Evolutionary conservation across 2,797 vertebrate genomes (phyloP).

Genomic region (Dromococcyx pavoninus): DNA sequence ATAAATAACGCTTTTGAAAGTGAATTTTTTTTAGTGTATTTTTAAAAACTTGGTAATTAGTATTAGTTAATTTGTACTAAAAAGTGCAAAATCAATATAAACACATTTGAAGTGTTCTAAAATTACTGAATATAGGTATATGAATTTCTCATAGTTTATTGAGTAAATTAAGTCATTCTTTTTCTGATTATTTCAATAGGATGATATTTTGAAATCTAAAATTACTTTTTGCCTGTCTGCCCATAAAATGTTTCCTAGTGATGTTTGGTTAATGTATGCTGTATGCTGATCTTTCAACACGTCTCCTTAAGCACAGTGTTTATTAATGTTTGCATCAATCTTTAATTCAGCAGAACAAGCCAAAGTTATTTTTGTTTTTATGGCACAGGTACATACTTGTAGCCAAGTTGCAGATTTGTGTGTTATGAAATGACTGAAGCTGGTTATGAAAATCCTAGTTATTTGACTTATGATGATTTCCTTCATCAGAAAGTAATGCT

Average conservation of each 20-base stretch:
- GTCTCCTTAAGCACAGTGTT: not conserved
- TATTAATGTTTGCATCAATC: not conserved
- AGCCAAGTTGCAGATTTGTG: not conserved
- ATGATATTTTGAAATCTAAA: not conserved
- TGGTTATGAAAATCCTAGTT: not conserved
- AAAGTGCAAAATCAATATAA: not conserved
- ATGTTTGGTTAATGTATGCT: not conserved
- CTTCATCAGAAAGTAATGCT: not conserved
- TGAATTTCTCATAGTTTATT: not conserved
- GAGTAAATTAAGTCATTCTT: not conserved
- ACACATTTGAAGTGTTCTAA: not conserved
- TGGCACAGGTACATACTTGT: not conserved
- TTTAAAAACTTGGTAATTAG: not conserved
- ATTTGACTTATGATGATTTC: not conserved
- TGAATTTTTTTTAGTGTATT: not conserved
- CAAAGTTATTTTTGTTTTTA: not conserved
- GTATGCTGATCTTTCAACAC: not conserved
- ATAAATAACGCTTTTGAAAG: not conserved
- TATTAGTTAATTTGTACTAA: not conserved
- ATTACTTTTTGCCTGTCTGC: not conserved
- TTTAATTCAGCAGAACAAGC: not conserved
- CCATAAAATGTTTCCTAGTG: not conserved
- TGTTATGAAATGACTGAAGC: not conserved
- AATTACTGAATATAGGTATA: not conserved
- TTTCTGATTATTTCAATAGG: not conserved